phyloP scores from a whole-genome alignment of 2,888 invertebrate species.

The Acronicta leporina region DNA sequence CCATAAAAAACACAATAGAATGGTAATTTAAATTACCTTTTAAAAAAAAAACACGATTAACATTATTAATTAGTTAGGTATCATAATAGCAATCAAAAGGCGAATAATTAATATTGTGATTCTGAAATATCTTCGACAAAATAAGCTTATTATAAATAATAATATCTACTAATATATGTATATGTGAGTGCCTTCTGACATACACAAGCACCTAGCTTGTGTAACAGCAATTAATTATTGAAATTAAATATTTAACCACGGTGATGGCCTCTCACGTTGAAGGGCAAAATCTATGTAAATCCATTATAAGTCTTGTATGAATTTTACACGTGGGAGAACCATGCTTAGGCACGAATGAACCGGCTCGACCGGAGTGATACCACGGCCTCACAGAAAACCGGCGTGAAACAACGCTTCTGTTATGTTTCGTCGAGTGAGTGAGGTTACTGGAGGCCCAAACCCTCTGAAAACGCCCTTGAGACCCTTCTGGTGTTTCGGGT shows the following conservation, averaged over 20 bases:
- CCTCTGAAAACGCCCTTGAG: no score
- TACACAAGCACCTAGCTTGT: conserved; percentile 21
- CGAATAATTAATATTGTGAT: conserved; percentile 46
- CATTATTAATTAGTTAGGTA: conserved; percentile 53
- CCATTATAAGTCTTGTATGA: no score
- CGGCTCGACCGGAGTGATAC: no score
- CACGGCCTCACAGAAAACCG: no score
- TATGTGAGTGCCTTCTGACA: conserved; percentile 2
- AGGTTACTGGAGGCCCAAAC: no score
- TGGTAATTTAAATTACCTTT: conserved; percentile 50
- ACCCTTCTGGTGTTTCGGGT: no score
- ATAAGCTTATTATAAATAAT: conserved; percentile 42
- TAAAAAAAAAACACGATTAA: conserved; percentile 49
- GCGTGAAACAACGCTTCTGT: no score
- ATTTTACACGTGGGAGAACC: no score
- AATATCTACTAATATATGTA: conserved; percentile 8
- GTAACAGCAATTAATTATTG: conserved; percentile 46
- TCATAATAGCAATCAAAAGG: conserved; percentile 49
- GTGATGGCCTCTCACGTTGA: no score
- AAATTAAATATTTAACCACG: conserved; percentile 18
- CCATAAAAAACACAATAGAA: conserved; percentile 56
- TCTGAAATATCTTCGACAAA: conserved; percentile 50
- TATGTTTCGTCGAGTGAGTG: no score
- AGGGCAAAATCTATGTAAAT: no score
- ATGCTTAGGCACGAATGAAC: no score